Conservation (phyloP, 2,888 invertebrate genomes). For the Abscondita cerata region DNA sequence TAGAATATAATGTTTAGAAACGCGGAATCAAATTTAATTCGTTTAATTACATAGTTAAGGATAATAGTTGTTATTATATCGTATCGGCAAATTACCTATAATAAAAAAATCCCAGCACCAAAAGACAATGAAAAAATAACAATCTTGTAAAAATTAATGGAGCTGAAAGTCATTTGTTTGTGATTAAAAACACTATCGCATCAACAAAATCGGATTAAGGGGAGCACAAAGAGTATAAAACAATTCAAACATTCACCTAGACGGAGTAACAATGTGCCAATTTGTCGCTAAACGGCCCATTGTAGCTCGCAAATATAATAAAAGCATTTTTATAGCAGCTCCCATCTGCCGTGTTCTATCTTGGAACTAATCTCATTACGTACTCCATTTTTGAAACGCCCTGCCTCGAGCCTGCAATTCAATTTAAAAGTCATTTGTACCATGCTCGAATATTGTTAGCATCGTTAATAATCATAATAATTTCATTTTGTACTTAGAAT, state of each 20-base stretch:
- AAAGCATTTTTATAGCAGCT: conserved; percentile 58
- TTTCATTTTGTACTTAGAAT: conserved; percentile 57
- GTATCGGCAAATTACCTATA: background rate
- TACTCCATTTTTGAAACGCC: conserved; percentile 70
- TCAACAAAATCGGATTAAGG: conserved; percentile 48
- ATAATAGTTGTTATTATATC: conserved; percentile 6
- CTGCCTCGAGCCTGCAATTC: conserved; percentile 63
- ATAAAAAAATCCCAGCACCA: too few species aligned
- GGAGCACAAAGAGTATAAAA: conserved; percentile 50
- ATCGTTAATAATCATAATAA: conserved; percentile 60
- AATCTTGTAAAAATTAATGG: conserved; percentile 39
- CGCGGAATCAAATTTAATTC: conserved; percentile 15
- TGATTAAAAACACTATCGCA: conserved; percentile 51
- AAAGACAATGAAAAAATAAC: conserved; percentile 22
- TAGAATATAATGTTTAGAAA: conserved; percentile 18
- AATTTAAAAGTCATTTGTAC: conserved; percentile 74
- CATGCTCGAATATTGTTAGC: conserved; percentile 59
- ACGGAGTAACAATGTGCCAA: conserved; percentile 54
- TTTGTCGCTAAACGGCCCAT: conserved; percentile 54
- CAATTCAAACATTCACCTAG: conserved; percentile 44
- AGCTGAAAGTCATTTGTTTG: conserved; percentile 47
- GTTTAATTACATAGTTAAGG: conserved; percentile 13
- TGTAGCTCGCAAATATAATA: conserved; percentile 56
- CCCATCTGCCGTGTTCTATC: conserved; percentile 58
- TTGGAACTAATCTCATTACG: conserved; percentile 69